phyloP scores from a whole-genome alignment of 2,888 invertebrate genomes.

The Blomia tropicalis region DNA sequence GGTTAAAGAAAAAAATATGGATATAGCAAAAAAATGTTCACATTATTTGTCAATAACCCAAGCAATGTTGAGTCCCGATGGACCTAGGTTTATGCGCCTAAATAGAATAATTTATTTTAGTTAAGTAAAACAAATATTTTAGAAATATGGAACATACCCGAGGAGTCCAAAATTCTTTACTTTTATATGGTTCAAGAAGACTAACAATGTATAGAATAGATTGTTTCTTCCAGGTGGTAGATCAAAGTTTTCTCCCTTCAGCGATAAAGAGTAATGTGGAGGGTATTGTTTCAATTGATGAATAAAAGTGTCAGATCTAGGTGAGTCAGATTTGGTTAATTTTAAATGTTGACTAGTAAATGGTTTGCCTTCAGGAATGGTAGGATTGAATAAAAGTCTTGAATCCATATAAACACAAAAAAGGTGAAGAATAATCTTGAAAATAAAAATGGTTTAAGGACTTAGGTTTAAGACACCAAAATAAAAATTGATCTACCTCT shows the following conservation, averaged over 20 bases:
- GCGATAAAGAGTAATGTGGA: slow-evolving; percentile 53
- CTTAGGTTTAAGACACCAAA: no score
- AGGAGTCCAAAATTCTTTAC: slow-evolving; percentile 55
- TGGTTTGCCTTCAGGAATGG: slow-evolving; percentile 37
- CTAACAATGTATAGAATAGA: slow-evolving; percentile 64
- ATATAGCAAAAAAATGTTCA: no score
- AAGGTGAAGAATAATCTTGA: slow-evolving; percentile 62
- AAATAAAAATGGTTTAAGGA: background rate
- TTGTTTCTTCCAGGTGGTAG: slow-evolving; percentile 65
- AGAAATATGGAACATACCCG: slow-evolving; percentile 38
- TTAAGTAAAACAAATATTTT: slow-evolving; percentile 25
- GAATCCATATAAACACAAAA: slow-evolving; percentile 72
- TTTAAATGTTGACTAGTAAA: slow-evolving; percentile 37
- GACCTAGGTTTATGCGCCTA: slow-evolving; percentile 53
- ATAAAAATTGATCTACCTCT: slow-evolving; percentile 44
- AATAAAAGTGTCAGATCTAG: slow-evolving; percentile 44
- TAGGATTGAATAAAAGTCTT: slow-evolving; percentile 45
- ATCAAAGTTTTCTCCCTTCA: slow-evolving; percentile 50
- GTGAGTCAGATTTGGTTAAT: slow-evolving; percentile 32
- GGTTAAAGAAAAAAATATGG: no score
- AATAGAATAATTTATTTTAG: background rate
- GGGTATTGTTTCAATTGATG: slow-evolving; percentile 49
- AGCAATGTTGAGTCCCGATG: slow-evolving; percentile 59
- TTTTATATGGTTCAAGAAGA: slow-evolving; percentile 60
- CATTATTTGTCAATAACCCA: slow-evolving; percentile 33